Conservation (phyloP, 2,888 invertebrate genomes). For the Diaphora mendica region DNA sequence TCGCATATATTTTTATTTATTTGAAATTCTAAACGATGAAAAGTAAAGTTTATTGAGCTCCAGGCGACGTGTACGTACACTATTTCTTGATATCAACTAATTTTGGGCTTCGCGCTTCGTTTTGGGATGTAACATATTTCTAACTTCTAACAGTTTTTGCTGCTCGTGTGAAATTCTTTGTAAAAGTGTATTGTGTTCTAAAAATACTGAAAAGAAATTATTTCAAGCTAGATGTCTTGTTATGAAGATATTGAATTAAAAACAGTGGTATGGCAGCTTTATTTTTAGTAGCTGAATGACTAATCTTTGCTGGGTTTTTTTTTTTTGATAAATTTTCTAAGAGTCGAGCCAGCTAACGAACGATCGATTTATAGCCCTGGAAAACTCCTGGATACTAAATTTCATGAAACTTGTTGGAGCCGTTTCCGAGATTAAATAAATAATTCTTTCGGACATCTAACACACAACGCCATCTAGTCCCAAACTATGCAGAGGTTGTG, state of each 20-base stretch:
- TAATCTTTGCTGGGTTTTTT: too few relatives aligned
- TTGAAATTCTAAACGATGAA: slow-evolving; percentile 21
- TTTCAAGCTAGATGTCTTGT: not conserved
- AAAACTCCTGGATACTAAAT: too few relatives aligned
- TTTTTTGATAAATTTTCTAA: too few relatives aligned
- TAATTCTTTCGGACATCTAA: too few relatives aligned
- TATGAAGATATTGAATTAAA: not conserved
- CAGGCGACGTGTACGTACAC: slow-evolving; percentile 2
- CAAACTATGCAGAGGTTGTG: too few relatives aligned
- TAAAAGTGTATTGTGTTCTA: not conserved
- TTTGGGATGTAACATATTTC: not conserved
- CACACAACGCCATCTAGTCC: too few relatives aligned
- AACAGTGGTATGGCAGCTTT: not conserved
- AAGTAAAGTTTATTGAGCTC: slow-evolving; percentile 19
- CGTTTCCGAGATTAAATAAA: too few relatives aligned
- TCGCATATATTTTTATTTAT: slow-evolving; percentile 24
- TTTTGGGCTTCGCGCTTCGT: not conserved
- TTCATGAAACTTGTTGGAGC: too few relatives aligned
- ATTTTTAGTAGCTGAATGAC: not conserved
- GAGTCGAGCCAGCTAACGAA: too few relatives aligned
- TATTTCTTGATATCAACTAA: slow-evolving; percentile 20
- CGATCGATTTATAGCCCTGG: too few relatives aligned
- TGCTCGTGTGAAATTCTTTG: not conserved
- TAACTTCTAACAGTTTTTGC: not conserved
- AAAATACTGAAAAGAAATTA: not conserved